A percentile compares a stretch with the other conserved stretches of the same genome.
phyloP scores from a whole-genome alignment of 64 coral and sea anemone genomes.

The Dendronephthya gigantea region DNA sequence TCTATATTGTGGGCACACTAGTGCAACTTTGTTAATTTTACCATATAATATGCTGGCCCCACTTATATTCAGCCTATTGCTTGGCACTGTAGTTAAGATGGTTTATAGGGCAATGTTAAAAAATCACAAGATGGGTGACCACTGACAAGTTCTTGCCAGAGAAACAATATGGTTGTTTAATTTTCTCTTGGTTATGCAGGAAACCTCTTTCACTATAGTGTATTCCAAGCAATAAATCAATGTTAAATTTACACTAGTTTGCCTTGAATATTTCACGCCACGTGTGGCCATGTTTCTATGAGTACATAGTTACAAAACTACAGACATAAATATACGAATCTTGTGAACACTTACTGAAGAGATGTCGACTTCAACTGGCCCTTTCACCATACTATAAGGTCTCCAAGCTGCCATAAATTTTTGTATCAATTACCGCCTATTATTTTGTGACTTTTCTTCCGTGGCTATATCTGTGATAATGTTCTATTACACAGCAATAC shows the following conservation, averaged over 20 bases:
- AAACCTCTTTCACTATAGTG: too few species aligned
- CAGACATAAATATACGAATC: neutral
- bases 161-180: too few species aligned
- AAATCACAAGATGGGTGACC: too few species aligned
- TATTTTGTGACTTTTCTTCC: neutral
- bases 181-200: too few species aligned
- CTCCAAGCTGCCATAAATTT: neutral
- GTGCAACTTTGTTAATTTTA: too few species aligned
- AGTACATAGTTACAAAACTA: conserved; percentile 8
- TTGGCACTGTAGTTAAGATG: too few species aligned
- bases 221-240: too few species aligned
- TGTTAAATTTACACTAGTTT: neutral
- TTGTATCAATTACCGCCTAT: neutral
- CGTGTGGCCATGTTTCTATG: neutral
- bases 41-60: too few species aligned
- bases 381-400: conserved; percentile 3
- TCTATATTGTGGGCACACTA: too few species aligned
- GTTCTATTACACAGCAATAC: neutral
- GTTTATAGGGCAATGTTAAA: too few species aligned
- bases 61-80: too few species aligned
- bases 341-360: neutral
- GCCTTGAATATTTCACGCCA: neutral
- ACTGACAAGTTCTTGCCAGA: too few species aligned
- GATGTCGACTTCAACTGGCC: neutral
- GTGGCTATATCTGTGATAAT: neutral